These are phyloP conservation scores for Podarcis siculus DNA, from an alignment of 2,797 vertebrate genomes.

Conservation along the genomic window DNA sequence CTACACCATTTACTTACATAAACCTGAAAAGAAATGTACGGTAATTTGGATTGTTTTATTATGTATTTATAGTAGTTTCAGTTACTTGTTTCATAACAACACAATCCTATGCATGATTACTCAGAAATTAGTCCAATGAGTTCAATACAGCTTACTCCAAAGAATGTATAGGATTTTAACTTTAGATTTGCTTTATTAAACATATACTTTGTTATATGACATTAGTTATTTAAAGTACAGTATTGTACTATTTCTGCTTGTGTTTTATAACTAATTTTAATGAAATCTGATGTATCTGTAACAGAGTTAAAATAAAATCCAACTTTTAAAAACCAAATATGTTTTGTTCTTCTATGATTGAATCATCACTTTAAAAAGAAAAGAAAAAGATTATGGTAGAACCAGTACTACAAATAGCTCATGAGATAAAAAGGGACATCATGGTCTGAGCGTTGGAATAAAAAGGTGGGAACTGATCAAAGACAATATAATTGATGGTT, in stretches of 20 bases:
- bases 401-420: not conserved
- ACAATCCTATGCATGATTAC: not conserved
- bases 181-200: not conserved
- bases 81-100: not conserved
- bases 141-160: not conserved
- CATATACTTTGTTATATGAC: not conserved
- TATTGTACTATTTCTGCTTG: not conserved
- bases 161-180: not conserved
- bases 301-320: not conserved
- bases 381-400: not conserved
- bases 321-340: not conserved
- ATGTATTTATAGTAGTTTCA: not conserved
- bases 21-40: not conserved
- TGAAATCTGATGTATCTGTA: not conserved
- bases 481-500: slow-evolving; percentile 3
- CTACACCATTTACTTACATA: not conserved
- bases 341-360: not conserved
- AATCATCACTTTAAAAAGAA: not conserved
- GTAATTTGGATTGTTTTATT: not conserved
- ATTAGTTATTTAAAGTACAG: not conserved
- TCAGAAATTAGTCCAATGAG: not conserved
- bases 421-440: not conserved
- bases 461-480: slow-evolving; percentile 18
- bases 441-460: not conserved
- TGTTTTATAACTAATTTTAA: not conserved